Base-by-base conservation (phyloP, 2,113 vertebrate species). In the Macroglossus sobrinus region DNA sequence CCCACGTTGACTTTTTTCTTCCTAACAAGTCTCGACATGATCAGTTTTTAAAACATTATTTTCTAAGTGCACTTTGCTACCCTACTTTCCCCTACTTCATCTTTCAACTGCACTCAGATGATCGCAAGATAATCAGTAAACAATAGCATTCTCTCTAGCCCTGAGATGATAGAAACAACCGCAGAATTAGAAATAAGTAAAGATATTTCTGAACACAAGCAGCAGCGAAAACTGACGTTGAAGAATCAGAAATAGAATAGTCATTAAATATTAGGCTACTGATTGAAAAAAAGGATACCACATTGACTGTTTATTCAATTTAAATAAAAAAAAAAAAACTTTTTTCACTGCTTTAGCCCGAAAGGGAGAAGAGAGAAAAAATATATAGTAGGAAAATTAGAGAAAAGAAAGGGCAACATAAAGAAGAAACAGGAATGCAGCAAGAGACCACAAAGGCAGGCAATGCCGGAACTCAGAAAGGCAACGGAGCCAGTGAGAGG, bases 351-450 rank as follows among this genome's bases (percentile, higher is more conserved):
- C 64, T 84, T 85, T n/a, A 38, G 38, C 64, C 75, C 69, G 19
- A 33, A 97, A 86, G 66, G 63, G n/a, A 76, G 18, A 93, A 91
- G 53, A 11, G 3, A 69, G 35, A 82, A 91, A 66, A 93, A 80
- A 50, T 43, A 7, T n/a, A 33, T 53, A 43, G 21, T 74, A 89
- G 68, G 79, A 74, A 82, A 91, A 43, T 69, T 21, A 61, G 33
- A 81, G 61, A 84, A 72, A 35, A 90, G 72, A 93, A 91, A 92
- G 59, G 13, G 38, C 86, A 93, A 75, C 72, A 61, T 71, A 74
- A 90, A 89, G 50, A 69, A 95, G 78, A 92, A 84, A 40, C 14
- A 88, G 57, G 50, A 75, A 21, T 7, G 8, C 15, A 9, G 1
- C 13, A 19, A 19, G 4, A 64, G 59, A 71, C 59, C 59, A 35